phyloP scores from a whole-genome alignment of 2,888 invertebrate species.

The Oscheius sp. region DNA sequence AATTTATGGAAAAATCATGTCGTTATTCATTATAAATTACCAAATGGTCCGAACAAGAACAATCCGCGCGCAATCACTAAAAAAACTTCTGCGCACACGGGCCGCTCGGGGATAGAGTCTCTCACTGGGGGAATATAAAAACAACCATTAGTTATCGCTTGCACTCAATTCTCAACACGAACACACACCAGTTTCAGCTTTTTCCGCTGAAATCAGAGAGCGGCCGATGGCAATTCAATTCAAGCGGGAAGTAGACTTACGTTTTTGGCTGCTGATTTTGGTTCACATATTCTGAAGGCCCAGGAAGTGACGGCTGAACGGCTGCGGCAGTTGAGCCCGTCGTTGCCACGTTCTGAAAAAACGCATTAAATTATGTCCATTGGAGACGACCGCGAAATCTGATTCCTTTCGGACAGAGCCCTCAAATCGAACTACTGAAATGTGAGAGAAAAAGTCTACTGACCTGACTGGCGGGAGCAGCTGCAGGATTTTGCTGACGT shows the following conservation, averaged over 20 bases:
- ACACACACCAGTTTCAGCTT: slow-evolving; percentile 2
- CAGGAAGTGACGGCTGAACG: slow-evolving; percentile 14
- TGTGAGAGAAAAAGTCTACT: background rate
- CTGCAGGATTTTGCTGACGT: background rate
- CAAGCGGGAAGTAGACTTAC: background rate
- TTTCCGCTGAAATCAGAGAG: background rate
- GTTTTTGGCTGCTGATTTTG: slow-evolving; percentile 8
- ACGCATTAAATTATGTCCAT: slow-evolving; percentile 8
- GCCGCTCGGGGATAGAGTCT: too few species aligned
- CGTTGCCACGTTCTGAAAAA: slow-evolving; percentile 14
- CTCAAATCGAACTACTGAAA: background rate
- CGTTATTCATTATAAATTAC: background rate
- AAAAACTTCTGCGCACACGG: too few species aligned
- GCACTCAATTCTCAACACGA: slow-evolving; percentile 21
- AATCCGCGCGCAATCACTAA: too few species aligned
- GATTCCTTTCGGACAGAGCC: background rate
- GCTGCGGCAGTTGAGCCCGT: background rate
- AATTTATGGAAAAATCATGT: background rate
- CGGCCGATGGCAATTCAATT: background rate
- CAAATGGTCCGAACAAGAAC: too few species aligned
- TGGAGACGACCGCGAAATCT: slow-evolving; percentile 6
- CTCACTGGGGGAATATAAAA: slow-evolving; percentile 20
- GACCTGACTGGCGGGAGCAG: slow-evolving; percentile 17
- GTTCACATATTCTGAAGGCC: slow-evolving; percentile 20
- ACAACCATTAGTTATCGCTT: slow-evolving; percentile 23